Conservation (phyloP, 2,888 invertebrate species). For the Zaprionus obscuricornis region DNA sequence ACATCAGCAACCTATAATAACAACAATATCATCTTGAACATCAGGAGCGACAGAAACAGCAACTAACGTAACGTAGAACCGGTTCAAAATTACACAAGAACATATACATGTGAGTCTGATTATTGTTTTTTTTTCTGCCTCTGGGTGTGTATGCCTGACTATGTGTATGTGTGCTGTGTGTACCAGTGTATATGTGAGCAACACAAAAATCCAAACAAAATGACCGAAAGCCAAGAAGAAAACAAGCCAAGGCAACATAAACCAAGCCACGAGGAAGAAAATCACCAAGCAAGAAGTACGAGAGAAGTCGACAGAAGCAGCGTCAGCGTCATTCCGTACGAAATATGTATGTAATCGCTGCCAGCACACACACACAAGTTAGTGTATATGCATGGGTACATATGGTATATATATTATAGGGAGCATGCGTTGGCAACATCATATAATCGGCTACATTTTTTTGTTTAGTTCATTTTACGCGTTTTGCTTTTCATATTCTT, state of each 20-base stretch:
- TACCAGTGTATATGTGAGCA: constrained; percentile 28
- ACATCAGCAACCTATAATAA: constrained; percentile 45
- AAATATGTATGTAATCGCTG: constrained; percentile 27
- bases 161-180: constrained; percentile 1
- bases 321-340: constrained; percentile 6
- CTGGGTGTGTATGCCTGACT: constrained; percentile 10
- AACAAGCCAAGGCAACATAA: constrained; percentile 51
- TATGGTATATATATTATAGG: constrained; percentile 25
- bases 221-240: constrained; percentile 68
- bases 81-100: constrained; percentile 54
- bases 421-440: constrained; percentile 58
- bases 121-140: too few relatives aligned
- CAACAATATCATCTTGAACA: constrained; percentile 28
- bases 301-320: constrained; percentile 26
- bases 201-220: constrained; percentile 54
- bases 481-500: constrained; percentile 75
- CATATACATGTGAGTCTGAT: background rate
- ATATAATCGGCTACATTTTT: constrained; percentile 52
- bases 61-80: constrained; percentile 70
- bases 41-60: constrained; percentile 41
- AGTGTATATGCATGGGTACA: background rate
- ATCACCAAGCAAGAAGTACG: constrained; percentile 31
- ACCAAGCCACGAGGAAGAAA: constrained; percentile 27
- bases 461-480: constrained; percentile 63
- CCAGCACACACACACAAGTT: constrained; percentile 8